Base-by-base conservation (phyloP, 2,797 vertebrate genomes). In the Pangasius mekongensis region DNA sequence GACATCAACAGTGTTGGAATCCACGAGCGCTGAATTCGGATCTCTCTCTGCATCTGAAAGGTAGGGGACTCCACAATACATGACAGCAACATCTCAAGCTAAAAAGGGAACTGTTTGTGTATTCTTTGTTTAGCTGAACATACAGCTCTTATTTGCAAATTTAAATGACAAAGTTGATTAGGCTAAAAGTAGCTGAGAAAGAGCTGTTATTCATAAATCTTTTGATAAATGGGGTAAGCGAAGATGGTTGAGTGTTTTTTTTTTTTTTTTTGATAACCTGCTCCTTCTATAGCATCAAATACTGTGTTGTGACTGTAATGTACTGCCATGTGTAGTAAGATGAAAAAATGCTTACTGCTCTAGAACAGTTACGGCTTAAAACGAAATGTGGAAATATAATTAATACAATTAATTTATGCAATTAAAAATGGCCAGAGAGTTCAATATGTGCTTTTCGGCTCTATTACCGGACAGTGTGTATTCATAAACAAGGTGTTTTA, bases 11-110 rank as follows among this genome's bases (percentile, higher is more conserved):
- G 52, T 67, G 30, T 3, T 56, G 30, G 60, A 56, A 78, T 52
- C 52, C 54, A 85, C 74, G 52, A 27, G 18, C 9, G 5, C 64
- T 33, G 33, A 69, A 27, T 43, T 56, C 87, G 71, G 52, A 60
- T 80, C 60, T 43, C 60, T 43, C 36, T 20, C 52, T 36, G 43
- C 47, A 33, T 5, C 43, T 18, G 36, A 52, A 64, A 88, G 87
- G 87, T 88, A 88, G 13, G 87, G 13, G 4, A 27, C 77, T 83
- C 47, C 47, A 76, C 58, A 84, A 30, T 14, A 80, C n/a, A 88
- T 60, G 0, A 24, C 49, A 78, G 3, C 49, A 3, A 36, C 30
- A 77, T 18, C 56, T 62, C 39, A 56, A n/a, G 33, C 11, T 82
- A 27, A 62, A 27, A 43, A 16, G 24, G 36, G 6, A 62, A 16